phyloP scores from a whole-genome alignment of 2,113 vertebrate genomes.

The Turdus rufiventris region DNA sequence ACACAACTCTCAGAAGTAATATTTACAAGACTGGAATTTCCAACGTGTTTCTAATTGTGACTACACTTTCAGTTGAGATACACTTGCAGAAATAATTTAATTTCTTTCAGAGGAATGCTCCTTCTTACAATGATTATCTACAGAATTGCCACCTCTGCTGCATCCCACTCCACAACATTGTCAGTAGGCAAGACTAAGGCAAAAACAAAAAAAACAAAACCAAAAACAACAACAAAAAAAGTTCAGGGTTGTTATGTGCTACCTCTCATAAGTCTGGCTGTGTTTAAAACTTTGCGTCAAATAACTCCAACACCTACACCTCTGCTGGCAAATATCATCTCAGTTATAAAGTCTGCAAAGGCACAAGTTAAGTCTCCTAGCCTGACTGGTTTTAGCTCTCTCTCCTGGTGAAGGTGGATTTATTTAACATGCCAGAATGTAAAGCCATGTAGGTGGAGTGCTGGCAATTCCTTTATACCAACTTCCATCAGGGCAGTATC shows the following conservation, averaged over 20 bases:
- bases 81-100: constrained; percentile 34
- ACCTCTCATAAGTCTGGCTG: background rate
- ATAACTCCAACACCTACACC: background rate
- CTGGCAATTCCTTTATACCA: background rate
- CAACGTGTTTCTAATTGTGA: constrained; percentile 32
- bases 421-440: background rate
- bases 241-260: background rate
- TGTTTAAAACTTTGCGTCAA: constrained; percentile 1
- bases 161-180: background rate
- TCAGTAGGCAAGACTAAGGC: background rate
- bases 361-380: background rate
- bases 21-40: background rate
- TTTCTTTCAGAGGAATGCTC: constrained; percentile 29
- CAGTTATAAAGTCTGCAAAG: background rate
- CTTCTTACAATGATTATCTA: background rate
- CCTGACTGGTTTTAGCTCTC: background rate
- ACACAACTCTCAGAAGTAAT: background rate
- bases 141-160: constrained; percentile 1
- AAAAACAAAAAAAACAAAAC: background rate
- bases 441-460: background rate
- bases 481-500: background rate
- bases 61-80: constrained; percentile 32
- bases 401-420: background rate
- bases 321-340: background rate
- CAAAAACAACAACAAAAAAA: background rate